Conservation (phyloP, 2,888 invertebrate species). For the Proisotoma minuta region DNA sequence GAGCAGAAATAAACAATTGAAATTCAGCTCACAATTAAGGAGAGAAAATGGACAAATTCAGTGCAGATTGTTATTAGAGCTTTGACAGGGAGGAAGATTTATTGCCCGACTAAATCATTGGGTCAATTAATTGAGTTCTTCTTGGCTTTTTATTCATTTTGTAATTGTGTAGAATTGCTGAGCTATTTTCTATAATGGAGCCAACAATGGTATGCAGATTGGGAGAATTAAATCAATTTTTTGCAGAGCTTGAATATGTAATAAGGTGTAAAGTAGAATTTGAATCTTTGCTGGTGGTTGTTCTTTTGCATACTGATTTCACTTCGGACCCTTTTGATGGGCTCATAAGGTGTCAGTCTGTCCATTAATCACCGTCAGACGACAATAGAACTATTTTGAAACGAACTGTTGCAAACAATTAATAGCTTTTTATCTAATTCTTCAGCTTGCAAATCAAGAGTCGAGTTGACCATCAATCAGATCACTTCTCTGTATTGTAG, state of each 20-base stretch:
- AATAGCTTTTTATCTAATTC: conserved; percentile 4
- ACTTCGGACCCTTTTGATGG: too few species aligned
- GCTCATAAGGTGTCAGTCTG: conserved; percentile 1
- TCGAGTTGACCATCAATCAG: not conserved
- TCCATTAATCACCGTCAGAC: not conserved
- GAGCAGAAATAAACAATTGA: not conserved
- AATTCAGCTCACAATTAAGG: not conserved
- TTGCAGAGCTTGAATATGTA: too few species aligned
- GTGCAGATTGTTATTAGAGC: conserved; percentile 10
- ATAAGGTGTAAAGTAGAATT: too few species aligned
- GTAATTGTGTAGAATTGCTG: too few species aligned
- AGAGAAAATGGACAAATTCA: conserved; percentile 3
- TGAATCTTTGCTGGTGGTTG: too few species aligned
- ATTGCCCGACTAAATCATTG: conserved; percentile 39
- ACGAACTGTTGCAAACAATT: not conserved
- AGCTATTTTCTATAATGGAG: too few species aligned
- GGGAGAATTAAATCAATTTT: too few species aligned
- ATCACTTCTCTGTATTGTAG: conserved; percentile 11
- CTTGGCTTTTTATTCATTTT: not conserved
- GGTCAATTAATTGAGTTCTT: conserved; percentile 33
- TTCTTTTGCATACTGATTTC: too few species aligned
- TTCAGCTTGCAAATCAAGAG: not conserved
- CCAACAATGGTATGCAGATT: too few species aligned
- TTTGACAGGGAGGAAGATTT: conserved; percentile 39
- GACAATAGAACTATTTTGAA: conserved; percentile 2